Conservation (phyloP, 2,113 vertebrate species). For the Ardeotis arabs region DNA sequence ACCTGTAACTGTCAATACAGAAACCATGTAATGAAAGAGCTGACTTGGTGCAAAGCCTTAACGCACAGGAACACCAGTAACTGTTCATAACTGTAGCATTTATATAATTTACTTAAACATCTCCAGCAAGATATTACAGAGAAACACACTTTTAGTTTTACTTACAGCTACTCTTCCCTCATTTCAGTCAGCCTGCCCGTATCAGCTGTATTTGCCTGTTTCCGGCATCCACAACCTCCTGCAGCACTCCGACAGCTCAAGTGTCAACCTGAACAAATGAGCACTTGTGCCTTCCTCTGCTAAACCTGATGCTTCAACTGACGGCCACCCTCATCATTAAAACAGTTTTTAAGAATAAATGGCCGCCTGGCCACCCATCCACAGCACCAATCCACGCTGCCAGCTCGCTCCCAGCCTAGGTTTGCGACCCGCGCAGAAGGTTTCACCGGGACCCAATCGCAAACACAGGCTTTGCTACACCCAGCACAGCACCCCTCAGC, state of each 20-base stretch:
- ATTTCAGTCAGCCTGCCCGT: background rate
- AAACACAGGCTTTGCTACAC: background rate
- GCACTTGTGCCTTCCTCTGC: background rate
- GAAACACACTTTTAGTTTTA: background rate
- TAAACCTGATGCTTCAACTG: background rate
- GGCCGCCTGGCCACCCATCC: background rate
- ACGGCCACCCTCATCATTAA: background rate
- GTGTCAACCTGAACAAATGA: background rate
- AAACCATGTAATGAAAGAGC: background rate
- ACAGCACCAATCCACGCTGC: no score
- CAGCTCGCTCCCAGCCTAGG: background rate
- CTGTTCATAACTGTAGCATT: background rate
- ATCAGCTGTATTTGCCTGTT: background rate
- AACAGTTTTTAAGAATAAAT: background rate
- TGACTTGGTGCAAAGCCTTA: background rate
- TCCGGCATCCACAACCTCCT: background rate
- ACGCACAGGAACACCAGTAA: background rate
- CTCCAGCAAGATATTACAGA: background rate
- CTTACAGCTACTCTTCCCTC: background rate
- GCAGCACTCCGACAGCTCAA: background rate
- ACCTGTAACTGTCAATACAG: background rate
- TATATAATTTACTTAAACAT: background rate
- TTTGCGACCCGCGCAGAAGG: fast-evolving
- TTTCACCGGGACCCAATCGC: background rate
- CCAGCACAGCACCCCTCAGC: background rate